Conservation (phyloP, 2,797 vertebrate species). For the Mormyrus hasselquistii region DNA sequence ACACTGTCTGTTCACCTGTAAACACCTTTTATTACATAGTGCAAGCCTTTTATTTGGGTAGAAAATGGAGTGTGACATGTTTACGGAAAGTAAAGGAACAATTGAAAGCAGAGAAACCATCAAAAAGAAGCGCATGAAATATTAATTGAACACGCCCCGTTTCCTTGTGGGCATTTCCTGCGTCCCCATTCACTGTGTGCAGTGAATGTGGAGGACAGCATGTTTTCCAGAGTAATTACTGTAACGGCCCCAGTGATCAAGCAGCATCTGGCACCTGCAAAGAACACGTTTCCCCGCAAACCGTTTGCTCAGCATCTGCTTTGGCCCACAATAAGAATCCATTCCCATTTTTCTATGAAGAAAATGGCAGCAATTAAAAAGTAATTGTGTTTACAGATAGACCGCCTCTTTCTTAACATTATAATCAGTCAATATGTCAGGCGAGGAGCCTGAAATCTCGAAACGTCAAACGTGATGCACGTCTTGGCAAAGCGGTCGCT, state of each 20-base stretch:
- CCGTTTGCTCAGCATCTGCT: conserved; percentile 28
- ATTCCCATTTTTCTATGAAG: conserved; percentile 23
- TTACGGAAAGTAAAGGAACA: background rate
- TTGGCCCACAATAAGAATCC: conserved; percentile 28
- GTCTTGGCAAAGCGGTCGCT: background rate
- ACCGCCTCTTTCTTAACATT: background rate
- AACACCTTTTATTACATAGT: background rate
- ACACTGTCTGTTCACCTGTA: background rate
- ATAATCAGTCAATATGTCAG: background rate
- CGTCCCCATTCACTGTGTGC: conserved; percentile 5
- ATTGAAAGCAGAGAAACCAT: background rate
- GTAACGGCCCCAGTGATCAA: conserved; percentile 21
- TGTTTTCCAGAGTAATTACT: conserved; percentile 34
- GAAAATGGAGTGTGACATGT: background rate
- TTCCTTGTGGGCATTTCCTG: conserved; percentile 18
- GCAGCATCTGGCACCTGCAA: conserved; percentile 22
- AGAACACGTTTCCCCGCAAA: background rate
- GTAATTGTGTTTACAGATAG: conserved; percentile 30
- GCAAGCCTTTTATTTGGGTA: background rate
- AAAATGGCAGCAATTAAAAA: conserved; percentile 37
- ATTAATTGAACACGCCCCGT: background rate
- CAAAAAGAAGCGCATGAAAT: background rate
- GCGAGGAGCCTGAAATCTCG: background rate
- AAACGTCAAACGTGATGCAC: background rate
- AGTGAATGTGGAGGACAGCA: conserved; percentile 14